Base-by-base conservation (phyloP, 2,888 invertebrate genomes). In the Gryllus longicercus region DNA sequence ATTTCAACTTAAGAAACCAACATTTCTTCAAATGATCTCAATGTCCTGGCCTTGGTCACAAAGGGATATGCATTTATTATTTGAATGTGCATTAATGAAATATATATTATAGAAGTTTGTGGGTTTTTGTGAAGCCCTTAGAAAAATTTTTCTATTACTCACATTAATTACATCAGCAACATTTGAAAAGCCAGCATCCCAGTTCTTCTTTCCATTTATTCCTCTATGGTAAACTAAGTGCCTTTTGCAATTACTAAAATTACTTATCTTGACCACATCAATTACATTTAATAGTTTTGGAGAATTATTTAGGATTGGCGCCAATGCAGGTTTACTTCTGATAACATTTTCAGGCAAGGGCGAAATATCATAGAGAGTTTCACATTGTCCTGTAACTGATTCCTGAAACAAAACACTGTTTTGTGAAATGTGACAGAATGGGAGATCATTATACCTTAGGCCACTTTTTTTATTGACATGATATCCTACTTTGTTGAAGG, bases 181-280 rank as follows among this genome's bases (percentile, higher is more conserved):
- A 18, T 63, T 63, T 18, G 63, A 63, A 63, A 63, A n/a, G 63
- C 63, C 63, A 63, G 63, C 63, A 63, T 63, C 63, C 63, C 63
- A 63, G n/a, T 63, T 63, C n/a, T 63, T 63, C n/a, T 63, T n/a
- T 63, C 16, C 63, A 63, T 63, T 63, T n/a, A 63, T 63, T n/a
- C 63, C 63, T 63, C n/a, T 63, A n/a, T 63, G 63, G n/a, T 63
- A 63, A 63, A 63, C 63, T 18, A 63, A 18, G 12, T 63, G 63
- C 14, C n/a, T 14, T n/a, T 63, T 63, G n/a, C 63, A 63, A 16
- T 63, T 63, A 8, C 63, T 63, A 63, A 16, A 63, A 63, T 63
- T 63, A 18, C n/a, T 14, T 18, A 16, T 8, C n/a, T 63, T 63
- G n/a, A 63, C 63, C 14, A 63, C n/a, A 63, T 63, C 63, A 5